phyloP scores from a whole-genome alignment of 1,140 invertebrate species.

The Drosophila ananassae region DNA sequence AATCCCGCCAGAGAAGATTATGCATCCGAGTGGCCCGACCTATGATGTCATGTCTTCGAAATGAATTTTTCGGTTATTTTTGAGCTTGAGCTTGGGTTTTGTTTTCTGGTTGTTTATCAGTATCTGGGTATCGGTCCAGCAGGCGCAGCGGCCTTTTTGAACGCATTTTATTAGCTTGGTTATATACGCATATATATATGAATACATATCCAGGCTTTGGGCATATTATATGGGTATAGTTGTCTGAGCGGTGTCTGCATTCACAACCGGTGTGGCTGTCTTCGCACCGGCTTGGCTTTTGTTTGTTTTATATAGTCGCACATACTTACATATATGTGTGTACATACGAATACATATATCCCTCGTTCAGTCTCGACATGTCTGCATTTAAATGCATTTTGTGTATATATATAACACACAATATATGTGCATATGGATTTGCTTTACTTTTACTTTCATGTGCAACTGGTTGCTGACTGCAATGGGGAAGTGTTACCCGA shows the following conservation, averaged over 20 bases:
- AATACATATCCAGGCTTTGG: slow-evolving; percentile 20
- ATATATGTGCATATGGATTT: slow-evolving; percentile 44
- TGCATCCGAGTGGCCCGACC: slow-evolving; percentile 44
- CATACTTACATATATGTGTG: slow-evolving; percentile 5
- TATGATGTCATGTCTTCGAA: slow-evolving; percentile 68
- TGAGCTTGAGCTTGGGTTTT: slow-evolving; percentile 26
- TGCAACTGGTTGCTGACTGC: slow-evolving; percentile 71
- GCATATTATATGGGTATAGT: slow-evolving; percentile 24
- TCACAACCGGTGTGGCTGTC: slow-evolving; percentile 71
- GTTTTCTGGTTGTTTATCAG: slow-evolving; percentile 54
- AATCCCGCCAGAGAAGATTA: slow-evolving; percentile 36
- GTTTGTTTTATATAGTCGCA: slow-evolving; percentile 63
- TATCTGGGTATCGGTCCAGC: slow-evolving; percentile 31
- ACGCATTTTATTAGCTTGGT: slow-evolving; percentile 68
- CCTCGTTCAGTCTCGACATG: slow-evolving; percentile 25
- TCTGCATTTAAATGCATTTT: slow-evolving; percentile 69
- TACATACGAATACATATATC: slow-evolving; percentile 5
- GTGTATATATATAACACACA: slow-evolving; percentile 12
- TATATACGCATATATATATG: slow-evolving; percentile 29
- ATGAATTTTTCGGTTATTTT: slow-evolving; percentile 49
- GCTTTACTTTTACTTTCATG: slow-evolving; percentile 81
- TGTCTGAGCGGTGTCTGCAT: slow-evolving; percentile 62
- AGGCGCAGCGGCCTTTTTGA: slow-evolving; percentile 69
- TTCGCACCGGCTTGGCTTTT: slow-evolving; percentile 63
- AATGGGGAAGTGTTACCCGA: slow-evolving; percentile 59